phyloP scores from a whole-genome alignment of 2,797 vertebrate genomes.

The Tenualosa thibaudeaui region DNA sequence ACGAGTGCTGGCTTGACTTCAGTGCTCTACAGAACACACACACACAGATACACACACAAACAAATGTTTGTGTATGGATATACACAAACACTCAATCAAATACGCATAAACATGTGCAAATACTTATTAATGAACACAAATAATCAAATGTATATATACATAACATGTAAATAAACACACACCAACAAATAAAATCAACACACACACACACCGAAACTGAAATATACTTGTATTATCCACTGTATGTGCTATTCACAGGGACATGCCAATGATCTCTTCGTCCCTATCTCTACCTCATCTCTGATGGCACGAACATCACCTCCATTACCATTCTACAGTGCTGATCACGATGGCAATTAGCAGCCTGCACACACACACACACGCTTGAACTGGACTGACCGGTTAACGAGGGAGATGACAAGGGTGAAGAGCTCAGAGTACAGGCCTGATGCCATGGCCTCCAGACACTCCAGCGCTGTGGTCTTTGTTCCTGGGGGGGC shows the following conservation, averaged over 20 bases:
- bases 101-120: background rate
- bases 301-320: background rate
- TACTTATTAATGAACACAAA: background rate
- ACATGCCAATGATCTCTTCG: background rate
- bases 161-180: background rate
- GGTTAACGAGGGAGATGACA: slow-evolving; percentile 92
- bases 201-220: background rate
- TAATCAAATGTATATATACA: background rate
- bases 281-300: background rate
- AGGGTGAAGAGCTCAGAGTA: slow-evolving; percentile 94
- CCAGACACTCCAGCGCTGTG: slow-evolving; percentile 91
- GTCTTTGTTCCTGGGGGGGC: slow-evolving; percentile 79
- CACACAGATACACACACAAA: background rate
- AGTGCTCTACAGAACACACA: slow-evolving; percentile 69
- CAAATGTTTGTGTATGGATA: background rate
- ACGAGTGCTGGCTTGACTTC: slow-evolving; percentile 93
- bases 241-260: background rate
- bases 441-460: slow-evolving; percentile 90
- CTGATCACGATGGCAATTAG: background rate
- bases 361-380: background rate
- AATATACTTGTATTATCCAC: background rate
- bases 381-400: slow-evolving; percentile 63
- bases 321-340: background rate
- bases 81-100: background rate
- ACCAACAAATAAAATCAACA: background rate